These are phyloP conservation scores for Andrena chrysosceles DNA, from an alignment of 2,888 invertebrate species.

Conservation along the genomic window DNA sequence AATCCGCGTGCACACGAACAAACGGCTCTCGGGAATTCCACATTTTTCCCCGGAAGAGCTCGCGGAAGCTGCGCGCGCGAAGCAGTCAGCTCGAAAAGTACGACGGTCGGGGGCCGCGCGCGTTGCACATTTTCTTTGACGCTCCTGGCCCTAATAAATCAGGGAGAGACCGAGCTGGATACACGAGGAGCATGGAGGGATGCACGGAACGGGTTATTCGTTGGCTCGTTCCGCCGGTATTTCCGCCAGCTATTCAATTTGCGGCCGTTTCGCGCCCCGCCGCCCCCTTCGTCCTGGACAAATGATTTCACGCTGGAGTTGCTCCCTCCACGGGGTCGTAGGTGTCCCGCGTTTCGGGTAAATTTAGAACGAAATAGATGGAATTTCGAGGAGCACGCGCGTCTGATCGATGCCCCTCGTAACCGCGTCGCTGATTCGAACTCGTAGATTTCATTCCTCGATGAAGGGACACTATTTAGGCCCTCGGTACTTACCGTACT, in stretches of 20 bases:
- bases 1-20: constrained; percentile 25
- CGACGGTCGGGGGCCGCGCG: not conserved
- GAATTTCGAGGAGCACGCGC: constrained; percentile 41
- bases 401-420: constrained; percentile 24
- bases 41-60: constrained; percentile 24
- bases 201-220: constrained; percentile 74
- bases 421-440: not conserved
- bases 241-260: constrained; percentile 79
- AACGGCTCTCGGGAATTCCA: constrained; percentile 21
- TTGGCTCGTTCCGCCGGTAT: constrained; percentile 76
- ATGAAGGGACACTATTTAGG: too few species aligned
- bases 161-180: constrained; percentile 62
- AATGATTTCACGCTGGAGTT: constrained; percentile 78
- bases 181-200: constrained; percentile 47
- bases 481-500: too few species aligned
- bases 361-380: constrained; percentile 59
- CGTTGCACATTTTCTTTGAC: constrained; percentile 67
- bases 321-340: constrained; percentile 66
- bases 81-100: constrained; percentile 30
- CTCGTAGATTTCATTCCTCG: constrained; percentile 8
- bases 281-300: constrained; percentile 71
- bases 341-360: constrained; percentile 63
- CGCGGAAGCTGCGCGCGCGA: constrained; percentile 17
- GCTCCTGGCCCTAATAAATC: constrained; percentile 70
- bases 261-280: constrained; percentile 76